These are phyloP conservation scores for Tragelaphus buxtoni DNA, from an alignment of 2,113 vertebrate genomes.

Conservation along the genomic window DNA sequence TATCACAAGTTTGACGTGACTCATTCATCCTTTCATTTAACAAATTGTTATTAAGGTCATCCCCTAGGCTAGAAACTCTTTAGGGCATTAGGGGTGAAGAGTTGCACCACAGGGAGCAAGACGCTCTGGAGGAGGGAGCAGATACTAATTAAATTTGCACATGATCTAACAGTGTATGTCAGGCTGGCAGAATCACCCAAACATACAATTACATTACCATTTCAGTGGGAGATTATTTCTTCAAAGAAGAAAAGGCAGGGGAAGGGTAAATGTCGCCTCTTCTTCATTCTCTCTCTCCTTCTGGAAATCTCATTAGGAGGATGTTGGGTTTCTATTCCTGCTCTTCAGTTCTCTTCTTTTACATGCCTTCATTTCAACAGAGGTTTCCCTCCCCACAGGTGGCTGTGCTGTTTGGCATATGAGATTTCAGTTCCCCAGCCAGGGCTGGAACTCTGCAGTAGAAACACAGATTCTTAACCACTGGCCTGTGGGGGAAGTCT, in stretches of 20 bases:
- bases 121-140: rapidly evolving
- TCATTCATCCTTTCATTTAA: background rate
- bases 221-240: background rate
- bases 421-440: background rate
- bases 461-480: background rate
- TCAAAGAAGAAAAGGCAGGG: background rate
- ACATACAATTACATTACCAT: background rate
- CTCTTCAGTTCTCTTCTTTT: background rate
- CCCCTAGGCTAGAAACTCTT: background rate
- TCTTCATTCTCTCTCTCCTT: background rate
- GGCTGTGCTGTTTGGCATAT: background rate
- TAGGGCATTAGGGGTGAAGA: too few species aligned
- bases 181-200: background rate
- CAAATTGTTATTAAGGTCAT: background rate
- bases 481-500: background rate
- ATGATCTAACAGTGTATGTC: background rate
- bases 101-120: background rate
- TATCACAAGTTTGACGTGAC: background rate
- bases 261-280: rapidly evolving
- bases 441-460: background rate
- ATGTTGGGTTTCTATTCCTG: background rate
- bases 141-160: background rate
- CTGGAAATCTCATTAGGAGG: background rate
- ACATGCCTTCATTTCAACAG: background rate
- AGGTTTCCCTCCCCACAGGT: background rate